These are phyloP conservation scores for Musca vetustissima DNA, from an alignment of 1,140 invertebrate species.

Conservation along the genomic window DNA sequence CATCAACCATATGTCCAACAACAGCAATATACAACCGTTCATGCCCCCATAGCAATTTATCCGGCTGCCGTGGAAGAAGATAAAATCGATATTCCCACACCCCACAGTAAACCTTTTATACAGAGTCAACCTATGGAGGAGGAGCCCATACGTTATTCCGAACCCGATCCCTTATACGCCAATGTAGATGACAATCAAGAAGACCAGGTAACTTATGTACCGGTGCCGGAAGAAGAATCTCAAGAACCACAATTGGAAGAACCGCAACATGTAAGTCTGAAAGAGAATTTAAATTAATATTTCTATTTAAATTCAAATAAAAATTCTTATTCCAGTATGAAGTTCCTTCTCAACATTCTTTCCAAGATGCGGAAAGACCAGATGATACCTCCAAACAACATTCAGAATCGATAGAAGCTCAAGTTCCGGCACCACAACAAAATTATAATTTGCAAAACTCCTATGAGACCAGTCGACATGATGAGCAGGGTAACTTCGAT, in stretches of 20 bases:
- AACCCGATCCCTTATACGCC: slow-evolving; percentile 54
- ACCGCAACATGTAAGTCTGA: slow-evolving; percentile 16
- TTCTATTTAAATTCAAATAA: background rate
- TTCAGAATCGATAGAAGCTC: slow-evolving; percentile 45
- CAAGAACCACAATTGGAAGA: slow-evolving; percentile 34
- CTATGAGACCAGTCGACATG: too few species aligned
- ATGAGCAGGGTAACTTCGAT: too few species aligned
- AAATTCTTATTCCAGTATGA: slow-evolving; percentile 2
- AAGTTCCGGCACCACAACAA: slow-evolving; percentile 43
- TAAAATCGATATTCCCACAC: background rate
- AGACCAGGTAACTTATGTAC: background rate
- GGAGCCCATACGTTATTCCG: slow-evolving; percentile 48
- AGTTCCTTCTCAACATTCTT: background rate
- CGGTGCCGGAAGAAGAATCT: background rate
- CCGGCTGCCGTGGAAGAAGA: slow-evolving; percentile 32
- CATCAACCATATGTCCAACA: background rate
- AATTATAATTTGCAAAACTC: slow-evolving; percentile 29
- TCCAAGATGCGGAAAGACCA: background rate
- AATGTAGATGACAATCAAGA: slow-evolving; percentile 34
- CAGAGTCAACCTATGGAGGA: slow-evolving; percentile 48
- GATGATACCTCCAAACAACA: background rate
- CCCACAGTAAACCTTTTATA: slow-evolving; percentile 38
- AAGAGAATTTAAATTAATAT: background rate
- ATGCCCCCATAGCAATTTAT: slow-evolving; percentile 43
- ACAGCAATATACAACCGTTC: background rate